Evolutionary conservation across 2,113 vertebrate genomes (phyloP), one percentile per base, ranked within the genome.

Genomic region (Campylomormyrus numenius): DNA sequence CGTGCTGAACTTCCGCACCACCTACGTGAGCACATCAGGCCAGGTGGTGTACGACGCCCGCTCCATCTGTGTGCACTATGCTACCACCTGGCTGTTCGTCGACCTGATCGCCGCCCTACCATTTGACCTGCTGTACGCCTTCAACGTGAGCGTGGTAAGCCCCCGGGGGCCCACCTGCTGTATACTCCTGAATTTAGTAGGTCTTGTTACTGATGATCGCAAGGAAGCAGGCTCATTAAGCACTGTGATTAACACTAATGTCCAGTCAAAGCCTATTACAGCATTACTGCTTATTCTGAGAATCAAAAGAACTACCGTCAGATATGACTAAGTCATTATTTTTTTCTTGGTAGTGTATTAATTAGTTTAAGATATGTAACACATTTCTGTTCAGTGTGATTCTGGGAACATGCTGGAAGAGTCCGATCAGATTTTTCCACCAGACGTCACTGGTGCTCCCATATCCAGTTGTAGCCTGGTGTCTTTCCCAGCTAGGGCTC

Each of bases 51-150:
- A 96, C 52, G 96, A 97, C 39, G 95, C 95, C n/a, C 96, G 96
- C 91, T 97, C 96, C 92, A 97, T 97, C 94, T 96, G 96, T 74
- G 93, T 97, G 53, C 96, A 97, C 94, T 97, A 97, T 91, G 96
- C 96, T 93, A 96, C 96, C 93, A 97, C 96, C 50, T 97, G 96
- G 96, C 96, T 97, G 80, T 97, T 97, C 90, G 96, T 97, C 45
- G 96, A 97, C 91, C 95, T 97, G 88, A 96, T 97, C 24, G 96
- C 96, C 24, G 96, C 96, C 9, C 94, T 97, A 90, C 96, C 96
- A 91, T 97, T 97, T 90, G 96, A 97, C 94, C 94, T 97, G 70
- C 95, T 97, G 88, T 96, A 96, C 17, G 96, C 96, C 35, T 97
- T 97, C 92, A 96, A 96, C 88, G 93, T 97, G 94, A 97, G 95